A percentile compares a stretch with the other conserved stretches of the same genome.
These are phyloP conservation scores for Rhinoderma darwinii DNA, from an alignment of 2,113 vertebrate genomes.

Conservation along the genomic window DNA sequence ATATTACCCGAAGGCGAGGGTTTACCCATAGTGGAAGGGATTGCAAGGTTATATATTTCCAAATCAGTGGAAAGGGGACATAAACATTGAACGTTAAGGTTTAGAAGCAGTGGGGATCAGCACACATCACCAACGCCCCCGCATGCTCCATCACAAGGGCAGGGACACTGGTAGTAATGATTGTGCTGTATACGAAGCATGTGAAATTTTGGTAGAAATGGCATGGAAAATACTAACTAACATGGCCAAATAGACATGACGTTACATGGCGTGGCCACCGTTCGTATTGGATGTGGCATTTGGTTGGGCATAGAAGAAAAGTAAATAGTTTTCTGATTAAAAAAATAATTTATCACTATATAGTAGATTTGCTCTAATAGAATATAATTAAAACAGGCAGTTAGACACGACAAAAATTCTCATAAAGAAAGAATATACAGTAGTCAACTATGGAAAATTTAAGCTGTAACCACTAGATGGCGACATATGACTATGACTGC, in stretches of 20 bases:
- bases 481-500: neutral
- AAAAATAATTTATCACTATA: neutral
- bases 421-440: neutral
- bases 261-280: neutral
- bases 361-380: neutral
- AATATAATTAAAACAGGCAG: neutral
- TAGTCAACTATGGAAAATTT: neutral
- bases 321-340: neutral
- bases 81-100: too few relatives aligned
- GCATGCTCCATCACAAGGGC: too few relatives aligned
- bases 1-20: too few relatives aligned
- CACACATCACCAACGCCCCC: too few relatives aligned
- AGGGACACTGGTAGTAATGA: too few relatives aligned
- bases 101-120: too few relatives aligned
- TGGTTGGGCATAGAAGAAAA: neutral
- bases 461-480: slow-evolving; percentile 22
- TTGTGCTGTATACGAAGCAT: too few relatives aligned
- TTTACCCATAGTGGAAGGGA: too few relatives aligned
- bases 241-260: neutral
- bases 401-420: neutral
- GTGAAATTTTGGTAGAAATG: too few relatives aligned
- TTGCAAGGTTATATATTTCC: too few relatives aligned
- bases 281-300: neutral
- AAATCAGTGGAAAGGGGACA: too few relatives aligned
- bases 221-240: too few relatives aligned